A percentile compares a stretch with the other conserved stretches of the same genome.
These are phyloP conservation scores for Penaeus japonicus DNA, from an alignment of 1,140 invertebrate genomes.

Conservation along the genomic window DNA sequence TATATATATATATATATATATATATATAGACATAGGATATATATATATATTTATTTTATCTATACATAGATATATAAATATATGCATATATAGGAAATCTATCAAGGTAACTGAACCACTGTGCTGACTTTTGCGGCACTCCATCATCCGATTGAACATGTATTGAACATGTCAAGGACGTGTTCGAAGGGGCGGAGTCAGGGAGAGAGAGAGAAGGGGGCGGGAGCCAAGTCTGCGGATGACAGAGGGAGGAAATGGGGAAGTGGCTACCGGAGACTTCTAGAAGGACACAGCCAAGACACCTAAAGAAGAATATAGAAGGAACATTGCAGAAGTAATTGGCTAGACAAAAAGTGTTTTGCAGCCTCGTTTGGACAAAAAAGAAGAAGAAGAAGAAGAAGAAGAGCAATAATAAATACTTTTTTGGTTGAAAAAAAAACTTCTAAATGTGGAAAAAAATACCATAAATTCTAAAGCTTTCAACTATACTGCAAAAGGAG, in stretches of 20 bases:
- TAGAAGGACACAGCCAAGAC: slow-evolving; percentile 31
- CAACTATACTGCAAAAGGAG: not conserved
- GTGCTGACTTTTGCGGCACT: too few species aligned
- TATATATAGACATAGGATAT: too few species aligned
- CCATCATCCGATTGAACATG: too few species aligned
- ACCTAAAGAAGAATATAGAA: slow-evolving; percentile 24
- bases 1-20: too few species aligned
- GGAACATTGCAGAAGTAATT: slow-evolving; percentile 1
- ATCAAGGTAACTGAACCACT: too few species aligned
- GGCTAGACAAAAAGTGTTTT: not conserved
- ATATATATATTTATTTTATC: too few species aligned
- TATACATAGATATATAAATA: too few species aligned
- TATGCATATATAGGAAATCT: too few species aligned
- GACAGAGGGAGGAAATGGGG: not conserved
- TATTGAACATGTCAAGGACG: too few species aligned
- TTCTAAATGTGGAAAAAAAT: slow-evolving; percentile 14
- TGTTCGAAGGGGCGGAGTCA: not conserved
- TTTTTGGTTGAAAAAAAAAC: not conserved
- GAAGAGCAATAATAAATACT: not conserved
- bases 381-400: not conserved
- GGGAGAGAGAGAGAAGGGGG: not conserved
- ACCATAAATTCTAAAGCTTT: slow-evolving; percentile 1
- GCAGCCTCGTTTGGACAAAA: too few species aligned
- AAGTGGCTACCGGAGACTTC: slow-evolving; percentile 1
- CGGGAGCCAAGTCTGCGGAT: not conserved